Conservation (phyloP, 2,797 vertebrate genomes). For the Lophura swinhoii region DNA sequence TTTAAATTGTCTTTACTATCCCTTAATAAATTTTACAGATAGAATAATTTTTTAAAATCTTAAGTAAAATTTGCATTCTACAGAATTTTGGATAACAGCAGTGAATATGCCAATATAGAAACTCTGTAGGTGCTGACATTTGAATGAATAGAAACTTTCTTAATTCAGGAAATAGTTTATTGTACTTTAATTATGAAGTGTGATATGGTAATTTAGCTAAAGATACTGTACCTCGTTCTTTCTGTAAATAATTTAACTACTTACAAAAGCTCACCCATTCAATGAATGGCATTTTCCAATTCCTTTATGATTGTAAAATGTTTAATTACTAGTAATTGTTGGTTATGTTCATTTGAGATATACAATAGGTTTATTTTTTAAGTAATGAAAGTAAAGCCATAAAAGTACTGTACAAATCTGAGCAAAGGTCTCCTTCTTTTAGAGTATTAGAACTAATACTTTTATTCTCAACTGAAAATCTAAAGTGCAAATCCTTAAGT, state of each 20-base stretch:
- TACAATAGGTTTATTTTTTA: not conserved
- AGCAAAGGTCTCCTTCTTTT: not conserved
- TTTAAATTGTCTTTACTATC: not conserved
- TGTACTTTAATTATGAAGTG: not conserved
- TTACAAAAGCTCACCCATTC: not conserved
- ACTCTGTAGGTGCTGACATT: conserved; percentile 54
- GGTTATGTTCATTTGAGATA: not conserved
- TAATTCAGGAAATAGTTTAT: conserved; percentile 11
- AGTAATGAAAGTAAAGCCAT: not conserved
- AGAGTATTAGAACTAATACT: not conserved
- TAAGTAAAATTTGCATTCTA: not conserved
- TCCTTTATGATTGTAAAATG: not conserved
- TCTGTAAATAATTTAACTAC: not conserved
- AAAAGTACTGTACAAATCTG: not conserved
- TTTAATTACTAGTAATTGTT: not conserved
- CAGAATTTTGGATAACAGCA: not conserved
- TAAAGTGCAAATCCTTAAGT: not conserved
- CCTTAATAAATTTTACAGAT: not conserved
- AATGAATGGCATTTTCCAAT: not conserved
- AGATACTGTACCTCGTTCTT: not conserved
- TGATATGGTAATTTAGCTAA: conserved; percentile 5
- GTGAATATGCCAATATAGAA: conserved; percentile 38
- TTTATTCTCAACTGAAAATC: not conserved
- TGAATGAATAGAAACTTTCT: conserved; percentile 44
- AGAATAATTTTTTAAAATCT: not conserved